Conservation (phyloP, 2,113 vertebrate species). For the Sorex fumeus region DNA sequence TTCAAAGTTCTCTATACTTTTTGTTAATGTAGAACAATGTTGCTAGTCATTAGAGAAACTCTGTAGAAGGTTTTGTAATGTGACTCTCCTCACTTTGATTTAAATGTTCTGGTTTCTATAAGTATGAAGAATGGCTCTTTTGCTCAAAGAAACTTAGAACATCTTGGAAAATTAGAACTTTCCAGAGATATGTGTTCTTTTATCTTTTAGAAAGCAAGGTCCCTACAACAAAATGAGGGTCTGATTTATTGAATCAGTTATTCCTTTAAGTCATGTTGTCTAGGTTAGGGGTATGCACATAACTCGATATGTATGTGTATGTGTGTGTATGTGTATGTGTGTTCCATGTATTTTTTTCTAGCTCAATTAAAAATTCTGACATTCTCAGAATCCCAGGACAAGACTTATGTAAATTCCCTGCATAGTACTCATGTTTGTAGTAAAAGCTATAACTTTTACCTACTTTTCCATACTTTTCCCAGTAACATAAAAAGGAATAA, state of each 20-base stretch:
- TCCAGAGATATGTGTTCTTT: not conserved
- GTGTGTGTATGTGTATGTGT: not conserved
- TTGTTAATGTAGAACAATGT: not conserved
- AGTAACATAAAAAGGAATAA: not conserved
- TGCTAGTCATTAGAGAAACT: not conserved
- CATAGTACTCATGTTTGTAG: not conserved
- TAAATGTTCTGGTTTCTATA: not conserved
- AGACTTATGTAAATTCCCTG: not conserved
- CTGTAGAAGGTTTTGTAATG: not conserved
- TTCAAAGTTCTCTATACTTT: not conserved
- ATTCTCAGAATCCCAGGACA: not conserved
- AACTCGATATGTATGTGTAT: not conserved
- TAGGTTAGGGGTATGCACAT: not conserved
- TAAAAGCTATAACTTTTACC: not conserved
- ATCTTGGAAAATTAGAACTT: conserved; percentile 13
- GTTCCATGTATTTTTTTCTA: not conserved
- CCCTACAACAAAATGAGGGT: not conserved
- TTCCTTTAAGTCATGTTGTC: conserved; percentile 7
- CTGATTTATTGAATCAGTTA: conserved; percentile 19
- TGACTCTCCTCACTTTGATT: not conserved
- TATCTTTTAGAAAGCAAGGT: not conserved
- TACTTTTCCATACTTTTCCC: not conserved
- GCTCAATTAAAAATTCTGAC: not conserved
- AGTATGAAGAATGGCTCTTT: not conserved
- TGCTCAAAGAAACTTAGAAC: not conserved